These are phyloP conservation scores for Sphaerophoria rueppellii DNA, from an alignment of 2,888 invertebrate genomes.

Conservation along the genomic window DNA sequence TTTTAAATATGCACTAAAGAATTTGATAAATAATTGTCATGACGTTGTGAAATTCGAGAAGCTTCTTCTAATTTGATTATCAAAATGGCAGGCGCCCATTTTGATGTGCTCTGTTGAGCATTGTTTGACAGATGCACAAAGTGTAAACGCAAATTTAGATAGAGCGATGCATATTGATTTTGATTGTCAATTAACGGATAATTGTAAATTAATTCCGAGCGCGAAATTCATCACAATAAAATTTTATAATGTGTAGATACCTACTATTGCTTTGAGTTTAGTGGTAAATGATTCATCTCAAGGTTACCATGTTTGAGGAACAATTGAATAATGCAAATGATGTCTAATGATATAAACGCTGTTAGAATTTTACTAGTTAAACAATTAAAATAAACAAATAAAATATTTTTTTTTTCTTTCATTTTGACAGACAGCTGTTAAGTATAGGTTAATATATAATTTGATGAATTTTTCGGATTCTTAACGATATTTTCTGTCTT, in stretches of 20 bases:
- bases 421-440: too few species aligned
- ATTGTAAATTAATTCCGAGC: constrained; percentile 2
- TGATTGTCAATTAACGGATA: constrained; percentile 18
- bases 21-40: not conserved
- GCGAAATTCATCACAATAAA: constrained; percentile 15
- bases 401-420: too few species aligned
- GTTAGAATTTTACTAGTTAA: not conserved
- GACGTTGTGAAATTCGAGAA: constrained; percentile 12
- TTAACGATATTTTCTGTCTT: too few species aligned
- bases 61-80: not conserved
- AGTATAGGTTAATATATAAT: too few species aligned
- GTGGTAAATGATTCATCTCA: not conserved
- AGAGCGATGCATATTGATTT: not conserved
- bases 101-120: not conserved
- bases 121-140: not conserved
- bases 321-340: not conserved
- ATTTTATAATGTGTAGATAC: not conserved
- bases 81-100: not conserved
- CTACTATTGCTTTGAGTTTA: not conserved
- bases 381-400: too few species aligned
- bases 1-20: not conserved
- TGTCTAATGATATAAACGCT: not conserved
- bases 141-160: not conserved
- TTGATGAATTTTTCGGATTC: too few species aligned
- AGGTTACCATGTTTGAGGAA: not conserved